Conservation (phyloP, 2,797 vertebrate genomes). For the Enteromius radiatus region DNA sequence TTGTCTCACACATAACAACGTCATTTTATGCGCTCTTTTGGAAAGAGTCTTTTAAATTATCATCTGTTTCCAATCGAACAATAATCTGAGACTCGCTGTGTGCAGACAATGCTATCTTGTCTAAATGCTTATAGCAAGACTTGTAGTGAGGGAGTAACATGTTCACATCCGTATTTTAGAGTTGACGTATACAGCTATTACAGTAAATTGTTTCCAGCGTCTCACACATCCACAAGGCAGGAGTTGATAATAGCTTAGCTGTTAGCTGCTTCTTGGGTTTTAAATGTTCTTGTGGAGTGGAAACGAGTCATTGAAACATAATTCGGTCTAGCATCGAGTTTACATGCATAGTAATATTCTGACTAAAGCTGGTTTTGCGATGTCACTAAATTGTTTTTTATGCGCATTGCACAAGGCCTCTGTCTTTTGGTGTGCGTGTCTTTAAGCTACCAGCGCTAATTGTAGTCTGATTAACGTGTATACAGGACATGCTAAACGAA, state of each 20-base stretch:
- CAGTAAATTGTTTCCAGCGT: constrained; percentile 39
- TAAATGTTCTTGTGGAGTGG: not conserved
- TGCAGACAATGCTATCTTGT: constrained; percentile 37
- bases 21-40: constrained; percentile 31
- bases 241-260: constrained; percentile 2
- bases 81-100: constrained; percentile 15
- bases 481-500: not conserved
- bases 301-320: not conserved
- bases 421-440: not conserved
- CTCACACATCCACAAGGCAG: constrained; percentile 10
- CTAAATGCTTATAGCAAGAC: constrained; percentile 13
- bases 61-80: constrained; percentile 46
- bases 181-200: constrained; percentile 32
- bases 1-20: constrained; percentile 4
- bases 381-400: not conserved
- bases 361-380: not conserved
- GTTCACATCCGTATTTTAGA: constrained; percentile 38
- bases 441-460: not conserved
- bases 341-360: not conserved
- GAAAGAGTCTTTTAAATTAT: constrained; percentile 20
- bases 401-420: not conserved
- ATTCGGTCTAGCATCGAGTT: not conserved
- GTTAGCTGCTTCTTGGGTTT: not conserved
- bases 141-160: constrained; percentile 17
- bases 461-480: not conserved